Conservation (phyloP, 2,888 invertebrate genomes). For the Agrotis segetum region DNA sequence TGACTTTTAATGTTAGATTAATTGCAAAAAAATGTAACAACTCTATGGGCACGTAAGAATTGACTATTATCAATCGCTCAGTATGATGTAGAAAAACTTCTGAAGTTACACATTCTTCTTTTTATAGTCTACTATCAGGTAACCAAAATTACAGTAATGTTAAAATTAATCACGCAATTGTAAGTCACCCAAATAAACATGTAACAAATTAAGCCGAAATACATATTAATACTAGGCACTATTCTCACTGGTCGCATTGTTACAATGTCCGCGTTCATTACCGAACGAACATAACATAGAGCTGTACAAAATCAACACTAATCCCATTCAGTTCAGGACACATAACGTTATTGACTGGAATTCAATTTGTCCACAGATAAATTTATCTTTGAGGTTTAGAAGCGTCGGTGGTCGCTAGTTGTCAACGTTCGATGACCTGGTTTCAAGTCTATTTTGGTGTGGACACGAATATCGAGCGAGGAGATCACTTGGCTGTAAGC, state of each 20-base stretch:
- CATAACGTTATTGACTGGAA: slow-evolving; percentile 54
- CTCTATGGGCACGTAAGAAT: background rate
- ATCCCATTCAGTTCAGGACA: slow-evolving; percentile 33
- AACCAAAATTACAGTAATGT: too few species aligned
- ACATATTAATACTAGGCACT: background rate
- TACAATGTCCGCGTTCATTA: slow-evolving; percentile 14
- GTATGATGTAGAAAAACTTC: background rate
- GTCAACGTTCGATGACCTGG: slow-evolving; percentile 82
- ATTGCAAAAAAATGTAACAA: background rate
- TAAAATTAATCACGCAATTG: too few species aligned
- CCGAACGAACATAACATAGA: slow-evolving; percentile 12
- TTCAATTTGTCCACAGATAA: slow-evolving; percentile 64
- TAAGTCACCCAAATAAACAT: background rate
- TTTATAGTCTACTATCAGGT: too few species aligned
- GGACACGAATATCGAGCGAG: slow-evolving; percentile 65
- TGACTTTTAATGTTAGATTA: background rate
- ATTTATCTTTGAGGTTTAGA: slow-evolving; percentile 62
- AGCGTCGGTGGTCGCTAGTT: slow-evolving; percentile 56
- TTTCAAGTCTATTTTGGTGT: slow-evolving; percentile 80
- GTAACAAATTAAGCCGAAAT: background rate
- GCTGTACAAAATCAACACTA: slow-evolving; percentile 37
- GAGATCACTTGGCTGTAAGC: slow-evolving; percentile 71
- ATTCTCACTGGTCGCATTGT: background rate
- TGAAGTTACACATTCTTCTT: too few species aligned
- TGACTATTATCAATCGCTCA: background rate